A percentile compares a stretch with the other conserved stretches of the same genome.
Evolutionary conservation across 2,797 vertebrate genomes (phyloP).

Genomic region (Limnodromus scolopaceus): DNA sequence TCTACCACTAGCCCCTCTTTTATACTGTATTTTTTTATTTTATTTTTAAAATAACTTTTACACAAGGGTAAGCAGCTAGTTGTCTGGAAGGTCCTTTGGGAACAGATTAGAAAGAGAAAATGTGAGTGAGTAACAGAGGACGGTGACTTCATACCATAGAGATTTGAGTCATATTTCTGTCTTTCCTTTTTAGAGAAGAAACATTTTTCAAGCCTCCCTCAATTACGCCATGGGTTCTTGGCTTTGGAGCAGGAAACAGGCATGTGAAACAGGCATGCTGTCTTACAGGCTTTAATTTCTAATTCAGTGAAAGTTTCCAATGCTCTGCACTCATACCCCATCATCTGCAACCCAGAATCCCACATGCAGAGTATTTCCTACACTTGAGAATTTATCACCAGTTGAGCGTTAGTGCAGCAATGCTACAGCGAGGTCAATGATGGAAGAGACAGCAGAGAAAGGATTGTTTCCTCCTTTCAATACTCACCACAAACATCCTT

Average conservation of each 20-base stretch:
- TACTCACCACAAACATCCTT: neutral
- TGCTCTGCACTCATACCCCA: fast-evolving
- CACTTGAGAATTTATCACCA: neutral
- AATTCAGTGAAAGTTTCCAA: neutral
- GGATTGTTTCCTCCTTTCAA: neutral
- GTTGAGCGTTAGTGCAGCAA: neutral
- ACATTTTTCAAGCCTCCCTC: neutral
- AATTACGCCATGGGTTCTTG: neutral
- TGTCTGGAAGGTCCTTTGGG: slow-evolving; percentile 71
- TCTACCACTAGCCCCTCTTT: neutral
- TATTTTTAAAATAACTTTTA: slow-evolving; percentile 22
- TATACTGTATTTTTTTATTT: neutral
- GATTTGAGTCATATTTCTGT: neutral
- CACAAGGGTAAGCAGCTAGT: slow-evolving; percentile 78
- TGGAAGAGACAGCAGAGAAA: neutral
- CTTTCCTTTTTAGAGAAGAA: neutral
- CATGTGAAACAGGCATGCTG: neutral
- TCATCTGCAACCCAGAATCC: neutral
- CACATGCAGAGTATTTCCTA: neutral
- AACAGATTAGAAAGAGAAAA: slow-evolving; percentile 76
- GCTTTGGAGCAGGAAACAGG: neutral
- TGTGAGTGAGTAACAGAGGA: slow-evolving; percentile 68
- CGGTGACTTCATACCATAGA: slow-evolving; percentile 52
- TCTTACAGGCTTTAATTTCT: neutral
- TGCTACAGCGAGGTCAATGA: fast-evolving